Percentiles rank a stretch among this genome's conserved stretches.
phyloP scores from a whole-genome alignment of 2,888 invertebrate species.

The Folsomia candida region DNA sequence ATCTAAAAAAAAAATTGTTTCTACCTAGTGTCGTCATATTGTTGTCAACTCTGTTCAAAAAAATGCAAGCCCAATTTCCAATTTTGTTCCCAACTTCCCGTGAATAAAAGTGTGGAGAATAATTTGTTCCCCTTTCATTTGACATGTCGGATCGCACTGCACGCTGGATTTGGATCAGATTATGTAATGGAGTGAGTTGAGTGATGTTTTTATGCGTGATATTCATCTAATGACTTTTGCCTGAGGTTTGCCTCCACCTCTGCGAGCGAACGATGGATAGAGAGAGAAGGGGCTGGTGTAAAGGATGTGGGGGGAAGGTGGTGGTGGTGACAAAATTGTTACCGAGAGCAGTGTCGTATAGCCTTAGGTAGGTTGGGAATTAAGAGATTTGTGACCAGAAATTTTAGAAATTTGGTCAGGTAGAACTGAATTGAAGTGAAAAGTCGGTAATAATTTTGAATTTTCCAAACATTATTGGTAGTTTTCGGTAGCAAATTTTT shows the following conservation, averaged over 20 bases:
- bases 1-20: neutral
- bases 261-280: neutral
- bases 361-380: too few relatives aligned
- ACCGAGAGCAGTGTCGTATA: too few relatives aligned
- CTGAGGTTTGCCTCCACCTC: neutral
- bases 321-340: too few relatives aligned
- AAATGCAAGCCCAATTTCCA: neutral
- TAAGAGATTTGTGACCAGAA: too few relatives aligned
- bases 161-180: neutral
- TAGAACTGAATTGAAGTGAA: too few relatives aligned
- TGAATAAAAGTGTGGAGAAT: neutral
- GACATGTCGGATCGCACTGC: neutral
- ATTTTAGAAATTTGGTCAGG: too few relatives aligned
- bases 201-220: conserved; percentile 4
- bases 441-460: too few relatives aligned
- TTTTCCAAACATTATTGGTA: too few relatives aligned
- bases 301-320: too few relatives aligned
- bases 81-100: neutral
- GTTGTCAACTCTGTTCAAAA: neutral
- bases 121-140: neutral
- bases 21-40: neutral
- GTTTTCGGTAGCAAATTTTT: too few relatives aligned
- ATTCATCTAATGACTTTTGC: conserved; percentile 7
- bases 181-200: conserved; percentile 7
- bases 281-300: too few relatives aligned